Conservation (phyloP, 2,797 vertebrate genomes). For the Enoplosus armatus region DNA sequence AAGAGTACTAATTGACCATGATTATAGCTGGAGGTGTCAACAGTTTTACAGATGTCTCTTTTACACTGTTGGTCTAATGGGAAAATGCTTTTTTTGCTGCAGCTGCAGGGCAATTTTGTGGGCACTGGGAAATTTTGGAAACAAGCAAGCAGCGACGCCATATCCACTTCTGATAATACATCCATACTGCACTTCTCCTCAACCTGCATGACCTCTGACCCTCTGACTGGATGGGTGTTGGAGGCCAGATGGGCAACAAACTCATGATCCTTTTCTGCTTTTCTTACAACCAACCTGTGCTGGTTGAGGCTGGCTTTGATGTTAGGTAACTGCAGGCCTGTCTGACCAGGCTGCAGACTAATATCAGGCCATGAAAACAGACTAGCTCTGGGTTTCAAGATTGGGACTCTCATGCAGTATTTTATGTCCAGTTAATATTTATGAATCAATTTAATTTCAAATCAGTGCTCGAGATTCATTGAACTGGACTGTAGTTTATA, state of each 20-base stretch:
- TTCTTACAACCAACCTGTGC: conserved; percentile 10
- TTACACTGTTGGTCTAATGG: too few relatives aligned
- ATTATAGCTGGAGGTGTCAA: too few relatives aligned
- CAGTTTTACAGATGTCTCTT: too few relatives aligned
- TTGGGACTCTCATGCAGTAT: not conserved
- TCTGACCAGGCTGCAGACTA: conserved; percentile 9
- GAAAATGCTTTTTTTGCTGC: too few relatives aligned
- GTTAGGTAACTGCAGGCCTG: conserved; percentile 33
- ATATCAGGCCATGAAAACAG: conserved; percentile 6
- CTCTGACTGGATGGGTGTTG: conserved; percentile 12
- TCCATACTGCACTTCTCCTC: not conserved
- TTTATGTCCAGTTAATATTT: not conserved
- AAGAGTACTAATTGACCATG: too few relatives aligned
- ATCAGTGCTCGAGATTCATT: not conserved
- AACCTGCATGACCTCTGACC: conserved; percentile 34
- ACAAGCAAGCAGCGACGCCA: too few relatives aligned
- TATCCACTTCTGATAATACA: too few relatives aligned
- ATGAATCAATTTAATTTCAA: not conserved
- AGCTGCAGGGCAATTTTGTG: too few relatives aligned
- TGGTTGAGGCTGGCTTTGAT: conserved; percentile 10
- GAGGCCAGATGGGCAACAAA: not conserved
- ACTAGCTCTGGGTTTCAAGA: not conserved
- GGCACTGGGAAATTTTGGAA: too few relatives aligned
- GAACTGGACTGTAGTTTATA: too few relatives aligned
- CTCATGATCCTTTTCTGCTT: not conserved